phyloP scores from a whole-genome alignment of 2,113 vertebrate species.

The Apeltes quadracus region DNA sequence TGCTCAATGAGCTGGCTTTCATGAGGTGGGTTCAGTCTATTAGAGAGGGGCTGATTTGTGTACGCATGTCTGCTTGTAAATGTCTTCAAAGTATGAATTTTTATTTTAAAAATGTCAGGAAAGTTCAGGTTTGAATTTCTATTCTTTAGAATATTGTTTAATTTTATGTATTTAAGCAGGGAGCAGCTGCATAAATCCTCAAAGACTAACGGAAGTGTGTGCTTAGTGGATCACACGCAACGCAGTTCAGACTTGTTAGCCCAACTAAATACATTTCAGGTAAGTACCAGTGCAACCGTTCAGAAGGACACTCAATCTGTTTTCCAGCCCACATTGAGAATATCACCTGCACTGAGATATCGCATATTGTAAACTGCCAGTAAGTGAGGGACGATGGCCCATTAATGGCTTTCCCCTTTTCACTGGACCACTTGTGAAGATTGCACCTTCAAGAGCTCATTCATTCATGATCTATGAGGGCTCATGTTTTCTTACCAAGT shows the following conservation, averaged over 20 bases:
- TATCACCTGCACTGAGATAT: neutral
- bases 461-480: neutral
- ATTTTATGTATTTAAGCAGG: slow-evolving; percentile 64
- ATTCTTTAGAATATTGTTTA: neutral
- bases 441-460: neutral
- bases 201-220: slow-evolving; percentile 57
- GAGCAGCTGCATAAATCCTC: slow-evolving; percentile 81
- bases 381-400: neutral
- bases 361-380: neutral
- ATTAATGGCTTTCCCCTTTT: too few species aligned
- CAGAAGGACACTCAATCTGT: neutral
- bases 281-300: slow-evolving; percentile 26
- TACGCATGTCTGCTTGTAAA: neutral
- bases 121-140: neutral
- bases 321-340: neutral
- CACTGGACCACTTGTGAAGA: neutral
- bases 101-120: neutral
- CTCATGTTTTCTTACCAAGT: neutral
- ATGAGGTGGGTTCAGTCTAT: slow-evolving; percentile 80
- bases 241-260: slow-evolving; percentile 82
- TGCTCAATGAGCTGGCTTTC: slow-evolving; percentile 82
- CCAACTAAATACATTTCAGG: slow-evolving; percentile 84
- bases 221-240: slow-evolving; percentile 70
- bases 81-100: neutral
- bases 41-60: neutral